Conservation (phyloP, 2,797 vertebrate species). For the Varecia variegata region DNA sequence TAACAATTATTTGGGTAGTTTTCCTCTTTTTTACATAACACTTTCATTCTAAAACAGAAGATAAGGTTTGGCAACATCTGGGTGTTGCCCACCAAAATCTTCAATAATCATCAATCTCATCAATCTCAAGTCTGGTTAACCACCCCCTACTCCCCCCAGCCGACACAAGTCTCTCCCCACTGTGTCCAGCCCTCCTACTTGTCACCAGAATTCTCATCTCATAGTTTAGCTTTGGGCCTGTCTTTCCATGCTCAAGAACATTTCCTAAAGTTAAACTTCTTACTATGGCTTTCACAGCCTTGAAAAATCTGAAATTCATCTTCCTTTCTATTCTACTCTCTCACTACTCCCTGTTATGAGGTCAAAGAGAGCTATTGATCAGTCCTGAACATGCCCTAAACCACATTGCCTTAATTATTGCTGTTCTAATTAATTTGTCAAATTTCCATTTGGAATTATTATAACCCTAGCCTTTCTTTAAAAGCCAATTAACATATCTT, state of each 20-base stretch:
- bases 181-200: background rate
- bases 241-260: background rate
- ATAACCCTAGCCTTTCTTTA: background rate
- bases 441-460: background rate
- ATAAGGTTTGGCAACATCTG: background rate
- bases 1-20: background rate
- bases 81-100: background rate
- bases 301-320: background rate
- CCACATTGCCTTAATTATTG: background rate
- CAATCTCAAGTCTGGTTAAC: background rate
- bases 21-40: background rate
- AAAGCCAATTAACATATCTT: background rate
- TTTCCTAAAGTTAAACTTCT: background rate
- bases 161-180: background rate
- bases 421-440: background rate
- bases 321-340: background rate
- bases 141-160: too few species aligned
- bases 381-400: background rate
- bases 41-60: background rate
- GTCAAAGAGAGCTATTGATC: background rate
- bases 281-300: background rate
- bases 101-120: background rate
- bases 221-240: background rate
- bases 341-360: background rate
- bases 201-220: background rate